Conservation (phyloP, 1,140 invertebrate genomes). For the Leptoteleia sp. region DNA sequence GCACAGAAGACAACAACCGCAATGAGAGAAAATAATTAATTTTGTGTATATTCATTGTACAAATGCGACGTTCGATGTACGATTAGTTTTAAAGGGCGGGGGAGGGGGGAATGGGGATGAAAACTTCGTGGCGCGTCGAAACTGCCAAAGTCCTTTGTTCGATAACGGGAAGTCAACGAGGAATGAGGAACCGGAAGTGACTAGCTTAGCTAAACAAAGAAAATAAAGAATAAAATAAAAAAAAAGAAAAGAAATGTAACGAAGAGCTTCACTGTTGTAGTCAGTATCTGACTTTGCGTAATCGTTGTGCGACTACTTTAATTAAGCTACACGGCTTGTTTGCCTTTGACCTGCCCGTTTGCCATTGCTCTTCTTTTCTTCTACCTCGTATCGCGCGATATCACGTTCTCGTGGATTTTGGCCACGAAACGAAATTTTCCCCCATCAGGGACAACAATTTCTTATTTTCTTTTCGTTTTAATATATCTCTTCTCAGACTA, state of each 20-base stretch:
- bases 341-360: constrained; percentile 67
- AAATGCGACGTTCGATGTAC: constrained; percentile 46
- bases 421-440: neutral
- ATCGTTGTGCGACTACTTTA: constrained; percentile 59
- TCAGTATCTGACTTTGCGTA: constrained; percentile 67
- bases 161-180: constrained; percentile 27
- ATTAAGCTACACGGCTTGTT: constrained; percentile 60
- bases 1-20: neutral
- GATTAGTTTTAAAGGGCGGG: constrained; percentile 60
- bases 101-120: no score
- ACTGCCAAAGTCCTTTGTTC: constrained; percentile 60
- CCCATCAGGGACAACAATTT: no score
- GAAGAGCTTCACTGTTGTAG: constrained; percentile 64
- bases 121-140: constrained; percentile 26
- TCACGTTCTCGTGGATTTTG: neutral
- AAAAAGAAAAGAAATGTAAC: constrained; percentile 54
- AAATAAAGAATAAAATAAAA: no score
- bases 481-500: no score
- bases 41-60: constrained; percentile 58
- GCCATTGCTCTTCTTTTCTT: constrained; percentile 13
- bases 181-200: constrained; percentile 22
- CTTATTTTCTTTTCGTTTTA: no score
- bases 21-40: neutral
- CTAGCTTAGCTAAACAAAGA: constrained; percentile 65
- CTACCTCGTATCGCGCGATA: neutral